Evolutionary conservation across 2,797 vertebrate species (phyloP), one percentile per base, ranked within the genome.

Genomic region (Phoebastria nigripes): DNA sequence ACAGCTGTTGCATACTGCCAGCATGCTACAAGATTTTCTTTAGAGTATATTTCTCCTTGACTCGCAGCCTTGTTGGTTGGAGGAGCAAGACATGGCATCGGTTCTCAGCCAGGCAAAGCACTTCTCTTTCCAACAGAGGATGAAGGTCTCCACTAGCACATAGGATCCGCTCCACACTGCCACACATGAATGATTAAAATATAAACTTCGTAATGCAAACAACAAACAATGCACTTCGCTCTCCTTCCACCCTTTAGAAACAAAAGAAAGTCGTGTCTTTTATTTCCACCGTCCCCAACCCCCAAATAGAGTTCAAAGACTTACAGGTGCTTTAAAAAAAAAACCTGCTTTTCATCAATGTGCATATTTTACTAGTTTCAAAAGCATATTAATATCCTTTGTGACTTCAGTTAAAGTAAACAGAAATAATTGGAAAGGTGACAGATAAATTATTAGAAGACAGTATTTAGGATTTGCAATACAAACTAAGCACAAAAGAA

Each of bases 361-460:
- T 95, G 73, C 42, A 90, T 89, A 91, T 92, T 94, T 97, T 96
- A 69, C 59, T 24, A 74, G 71, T 96, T 97, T 96, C 92, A 96
- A 96, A 96, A 96, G 87, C 76, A 91, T 93, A 95, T 95, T 87
- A 94, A 86, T 93, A 92, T 94, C 42, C 39, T 89, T 85, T 94
- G 65, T 89, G 76, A 95, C 94, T 96, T 94, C 76, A 85, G 87
- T 83, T 95, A 91, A 92, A 91, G 62, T 84, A 96, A 97, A 96
- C 67, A 94, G 66, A 97, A 97, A 95, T 93, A 96, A 96, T 70
- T 96, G 71, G 67, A 94, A 94, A 65, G 49, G 39, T 89, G 86
- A 93, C 77, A 94, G 61, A 80, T 80, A 87, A 97, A 95, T 94
- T 95, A 91, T 94, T 92, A 96, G 73, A 92, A 84, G 95, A 89